phyloP scores from a whole-genome alignment of 2,888 invertebrate species.

The Aproaerema taeniolella region DNA sequence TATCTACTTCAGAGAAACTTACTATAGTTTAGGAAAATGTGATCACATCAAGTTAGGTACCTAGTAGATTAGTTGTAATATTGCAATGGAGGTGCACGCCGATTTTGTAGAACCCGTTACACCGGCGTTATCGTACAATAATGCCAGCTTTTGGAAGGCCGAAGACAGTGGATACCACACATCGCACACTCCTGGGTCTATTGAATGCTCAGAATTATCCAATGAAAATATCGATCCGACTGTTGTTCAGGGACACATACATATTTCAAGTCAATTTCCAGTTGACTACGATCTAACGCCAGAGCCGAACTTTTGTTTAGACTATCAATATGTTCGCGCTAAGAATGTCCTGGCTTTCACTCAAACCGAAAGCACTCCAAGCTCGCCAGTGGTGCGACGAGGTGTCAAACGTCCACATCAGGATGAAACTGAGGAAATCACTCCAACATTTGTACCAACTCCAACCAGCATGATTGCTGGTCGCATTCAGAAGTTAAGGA shows the following conservation, averaged over 20 bases:
- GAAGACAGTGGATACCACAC: constrained; percentile 71
- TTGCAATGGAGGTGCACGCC: constrained; percentile 51
- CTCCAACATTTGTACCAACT: constrained; percentile 38
- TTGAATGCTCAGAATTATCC: constrained; percentile 49
- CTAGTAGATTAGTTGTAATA: no score
- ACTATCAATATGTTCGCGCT: constrained; percentile 27
- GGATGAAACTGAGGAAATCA: constrained; percentile 36
- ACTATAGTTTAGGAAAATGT: no score
- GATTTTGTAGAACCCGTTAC: constrained; percentile 44
- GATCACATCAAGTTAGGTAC: no score
- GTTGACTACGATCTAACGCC: constrained; percentile 34
- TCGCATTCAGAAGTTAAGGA: constrained; percentile 53
- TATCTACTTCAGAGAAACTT: no score
- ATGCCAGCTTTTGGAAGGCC: constrained; percentile 43
- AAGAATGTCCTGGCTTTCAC: constrained; percentile 14
- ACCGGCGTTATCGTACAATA: constrained; percentile 41
- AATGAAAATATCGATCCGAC: constrained; percentile 41
- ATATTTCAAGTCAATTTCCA: constrained; percentile 38
- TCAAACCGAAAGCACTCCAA: constrained; percentile 26
- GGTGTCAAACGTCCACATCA: constrained; percentile 51
- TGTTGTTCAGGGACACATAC: constrained; percentile 32
- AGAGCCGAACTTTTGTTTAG: constrained; percentile 29
- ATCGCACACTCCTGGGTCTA: constrained; percentile 55
- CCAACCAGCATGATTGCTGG: constrained; percentile 63
- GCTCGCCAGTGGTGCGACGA: constrained; percentile 44